Conservation (phyloP, 2,113 vertebrate genomes). For the Struthio camelus region DNA sequence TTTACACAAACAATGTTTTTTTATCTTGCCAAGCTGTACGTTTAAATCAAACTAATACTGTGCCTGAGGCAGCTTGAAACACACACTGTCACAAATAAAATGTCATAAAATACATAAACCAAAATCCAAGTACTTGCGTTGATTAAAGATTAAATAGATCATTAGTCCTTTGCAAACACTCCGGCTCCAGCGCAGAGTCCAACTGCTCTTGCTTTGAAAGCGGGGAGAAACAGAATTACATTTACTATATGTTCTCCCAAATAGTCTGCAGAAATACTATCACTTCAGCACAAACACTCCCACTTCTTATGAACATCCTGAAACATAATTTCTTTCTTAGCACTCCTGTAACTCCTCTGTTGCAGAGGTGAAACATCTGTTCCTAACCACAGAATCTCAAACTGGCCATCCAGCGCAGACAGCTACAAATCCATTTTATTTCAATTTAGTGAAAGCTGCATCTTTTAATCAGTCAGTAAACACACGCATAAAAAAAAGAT, state of each 20-base stretch:
- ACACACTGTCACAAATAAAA: not conserved
- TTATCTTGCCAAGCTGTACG: not conserved
- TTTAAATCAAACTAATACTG: not conserved
- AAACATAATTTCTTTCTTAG: not conserved
- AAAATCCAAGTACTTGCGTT: conserved; percentile 4
- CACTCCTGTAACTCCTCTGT: not conserved
- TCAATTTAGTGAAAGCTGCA: not conserved
- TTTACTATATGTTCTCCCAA: not conserved
- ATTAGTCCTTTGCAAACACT: conserved; percentile 26
- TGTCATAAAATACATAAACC: not conserved
- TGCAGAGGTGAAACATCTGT: not conserved
- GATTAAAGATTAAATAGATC: conserved; percentile 39
- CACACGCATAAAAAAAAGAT: not conserved
- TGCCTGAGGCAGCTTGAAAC: not conserved
- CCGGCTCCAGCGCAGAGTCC: conserved; percentile 31
- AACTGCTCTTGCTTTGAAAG: conserved; percentile 21
- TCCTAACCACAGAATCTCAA: not conserved
- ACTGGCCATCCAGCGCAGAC: not conserved
- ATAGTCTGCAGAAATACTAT: not conserved
- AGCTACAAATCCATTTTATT: not conserved
- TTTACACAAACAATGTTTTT: not conserved
- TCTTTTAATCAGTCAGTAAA: not conserved
- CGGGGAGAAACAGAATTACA: conserved; percentile 19
- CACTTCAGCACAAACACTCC: not conserved
- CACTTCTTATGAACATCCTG: not conserved